phyloP scores from a whole-genome alignment of 2,888 invertebrate genomes.

The Rhamnusium bicolor region DNA sequence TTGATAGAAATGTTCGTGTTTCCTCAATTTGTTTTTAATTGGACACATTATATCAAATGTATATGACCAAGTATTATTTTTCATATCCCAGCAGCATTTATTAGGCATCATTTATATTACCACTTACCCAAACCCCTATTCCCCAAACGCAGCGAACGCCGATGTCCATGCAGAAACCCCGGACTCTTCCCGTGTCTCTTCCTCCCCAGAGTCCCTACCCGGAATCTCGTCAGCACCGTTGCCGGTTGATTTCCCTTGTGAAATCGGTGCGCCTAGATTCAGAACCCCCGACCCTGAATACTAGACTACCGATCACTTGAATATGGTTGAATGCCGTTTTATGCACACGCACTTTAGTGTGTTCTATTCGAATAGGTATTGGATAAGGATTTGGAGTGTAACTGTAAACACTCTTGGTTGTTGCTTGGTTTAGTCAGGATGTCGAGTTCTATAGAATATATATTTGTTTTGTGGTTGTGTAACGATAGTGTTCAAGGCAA shows the following conservation, averaged over 20 bases:
- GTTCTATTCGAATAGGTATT: not conserved
- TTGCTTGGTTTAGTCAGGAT: not conserved
- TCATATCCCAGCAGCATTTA: not conserved
- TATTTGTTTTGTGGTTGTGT: not conserved
- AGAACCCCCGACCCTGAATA: conserved; percentile 19
- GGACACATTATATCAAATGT: not conserved
- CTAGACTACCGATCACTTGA: conserved; percentile 5
- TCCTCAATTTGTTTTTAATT: not conserved
- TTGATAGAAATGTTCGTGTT: too few species aligned
- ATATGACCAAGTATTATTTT: not conserved
- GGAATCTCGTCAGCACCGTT: conserved; percentile 55
- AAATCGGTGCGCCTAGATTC: conserved; percentile 46
- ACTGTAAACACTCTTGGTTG: not conserved
- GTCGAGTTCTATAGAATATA: not conserved
- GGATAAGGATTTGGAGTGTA: not conserved
- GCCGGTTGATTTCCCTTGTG: conserved; percentile 60
- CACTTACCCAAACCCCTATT: conserved; percentile 3
- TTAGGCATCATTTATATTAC: not conserved
- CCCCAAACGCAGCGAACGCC: not conserved
- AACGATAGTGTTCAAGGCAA: not conserved
- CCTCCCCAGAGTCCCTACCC: conserved; percentile 50
- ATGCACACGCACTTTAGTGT: not conserved
- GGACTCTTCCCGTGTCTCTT: conserved; percentile 42
- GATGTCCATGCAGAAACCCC: conserved; percentile 35
- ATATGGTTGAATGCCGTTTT: not conserved